phyloP scores from a whole-genome alignment of 2,888 invertebrate species.

The Anorthoa munda region DNA sequence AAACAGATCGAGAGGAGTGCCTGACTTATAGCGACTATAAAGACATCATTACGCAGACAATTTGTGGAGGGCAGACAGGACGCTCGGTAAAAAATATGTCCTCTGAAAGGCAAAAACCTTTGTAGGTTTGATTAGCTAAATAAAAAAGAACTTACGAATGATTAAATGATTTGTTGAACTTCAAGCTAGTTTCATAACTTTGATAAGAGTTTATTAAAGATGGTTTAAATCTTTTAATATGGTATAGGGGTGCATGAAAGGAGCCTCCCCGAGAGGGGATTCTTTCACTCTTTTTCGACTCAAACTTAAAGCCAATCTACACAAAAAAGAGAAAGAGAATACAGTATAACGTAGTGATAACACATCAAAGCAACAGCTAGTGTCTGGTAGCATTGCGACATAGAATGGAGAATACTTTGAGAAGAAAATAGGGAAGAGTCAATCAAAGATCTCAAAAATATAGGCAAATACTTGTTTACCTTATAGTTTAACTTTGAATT shows the following conservation, averaged over 20 bases:
- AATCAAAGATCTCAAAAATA: neutral
- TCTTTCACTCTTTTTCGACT: too few relatives aligned
- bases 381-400: neutral
- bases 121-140: conserved; percentile 2
- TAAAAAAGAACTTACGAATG: conserved; percentile 26
- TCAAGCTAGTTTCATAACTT: conserved; percentile 18
- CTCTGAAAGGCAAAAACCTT: conserved; percentile 16
- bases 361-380: too few relatives aligned
- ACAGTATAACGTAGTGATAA: too few relatives aligned
- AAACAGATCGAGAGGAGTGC: conserved; percentile 8
- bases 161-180: conserved; percentile 23
- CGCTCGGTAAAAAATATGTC: conserved; percentile 13
- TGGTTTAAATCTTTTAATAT: neutral
- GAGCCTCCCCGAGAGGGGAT: too few relatives aligned
- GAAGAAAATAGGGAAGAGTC: neutral
- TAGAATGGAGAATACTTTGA: neutral
- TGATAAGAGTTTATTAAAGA: conserved; percentile 24
- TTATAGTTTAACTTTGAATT: neutral
- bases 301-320: too few relatives aligned
- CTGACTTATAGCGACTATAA: conserved; percentile 39
- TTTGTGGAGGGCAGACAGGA: conserved; percentile 34
- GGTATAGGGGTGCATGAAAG: too few relatives aligned
- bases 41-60: conserved; percentile 25
- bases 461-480: neutral
- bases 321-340: too few relatives aligned